A percentile compares a stretch with the other conserved stretches of the same genome.
Evolutionary conservation across 2,113 vertebrate species (phyloP).

Genomic region (Illadopsis cleaveri): DNA sequence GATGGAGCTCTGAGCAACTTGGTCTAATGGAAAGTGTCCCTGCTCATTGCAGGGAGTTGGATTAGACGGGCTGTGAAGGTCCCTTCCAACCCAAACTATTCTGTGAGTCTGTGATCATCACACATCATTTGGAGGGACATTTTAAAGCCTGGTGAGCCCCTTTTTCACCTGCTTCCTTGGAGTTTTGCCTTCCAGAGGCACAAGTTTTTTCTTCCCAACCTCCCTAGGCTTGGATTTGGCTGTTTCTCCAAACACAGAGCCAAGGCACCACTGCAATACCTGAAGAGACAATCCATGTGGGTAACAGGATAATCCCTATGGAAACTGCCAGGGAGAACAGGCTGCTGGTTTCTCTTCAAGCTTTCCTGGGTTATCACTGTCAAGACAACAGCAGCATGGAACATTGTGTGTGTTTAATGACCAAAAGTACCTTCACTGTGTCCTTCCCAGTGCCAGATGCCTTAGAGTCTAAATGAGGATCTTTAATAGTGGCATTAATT

Average conservation of each 20-base stretch:
- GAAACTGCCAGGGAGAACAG: neutral
- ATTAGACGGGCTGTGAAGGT: neutral
- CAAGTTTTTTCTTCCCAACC: neutral
- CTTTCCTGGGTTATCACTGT: neutral
- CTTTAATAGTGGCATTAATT: slow-evolving; percentile 13
- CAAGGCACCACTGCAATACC: neutral
- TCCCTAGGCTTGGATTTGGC: neutral
- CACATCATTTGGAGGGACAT: neutral
- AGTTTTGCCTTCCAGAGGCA: neutral
- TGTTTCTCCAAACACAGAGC: neutral
- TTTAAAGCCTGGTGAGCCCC: neutral
- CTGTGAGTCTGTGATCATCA: no score
- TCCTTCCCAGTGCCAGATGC: slow-evolving; percentile 1
- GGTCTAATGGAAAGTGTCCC: neutral
- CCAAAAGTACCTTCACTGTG: neutral
- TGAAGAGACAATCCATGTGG: neutral
- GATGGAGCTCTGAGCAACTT: neutral
- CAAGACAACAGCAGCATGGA: neutral
- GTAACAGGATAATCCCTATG: neutral
- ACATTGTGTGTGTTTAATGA: neutral
- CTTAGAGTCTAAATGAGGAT: neutral
- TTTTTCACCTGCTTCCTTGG: neutral
- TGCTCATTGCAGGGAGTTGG: neutral
- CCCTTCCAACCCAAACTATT: neutral
- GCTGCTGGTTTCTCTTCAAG: neutral